Evolutionary conservation across 2,888 invertebrate species (phyloP).

Genomic region (Agriopis leucophaearia): DNA sequence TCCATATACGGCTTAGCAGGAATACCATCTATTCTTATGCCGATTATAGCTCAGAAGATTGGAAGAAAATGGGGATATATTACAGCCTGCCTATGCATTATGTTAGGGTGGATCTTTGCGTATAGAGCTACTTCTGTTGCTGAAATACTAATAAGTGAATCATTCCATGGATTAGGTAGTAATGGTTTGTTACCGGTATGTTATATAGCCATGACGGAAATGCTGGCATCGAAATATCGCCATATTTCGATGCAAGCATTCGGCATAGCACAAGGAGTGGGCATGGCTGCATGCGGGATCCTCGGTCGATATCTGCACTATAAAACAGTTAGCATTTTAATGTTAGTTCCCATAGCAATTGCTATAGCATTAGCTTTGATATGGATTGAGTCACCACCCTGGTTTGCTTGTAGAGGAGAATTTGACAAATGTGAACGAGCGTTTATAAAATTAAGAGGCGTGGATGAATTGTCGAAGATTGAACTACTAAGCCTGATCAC

Average conservation of each 20-base stretch:
- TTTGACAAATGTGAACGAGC: slow-evolving; percentile 7
- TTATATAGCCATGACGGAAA: slow-evolving; percentile 9
- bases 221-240: slow-evolving; percentile 9
- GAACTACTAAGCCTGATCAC: slow-evolving; percentile 6
- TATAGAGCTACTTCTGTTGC: slow-evolving; percentile 4
- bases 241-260: slow-evolving; percentile 8
- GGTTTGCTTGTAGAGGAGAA: slow-evolving; percentile 14
- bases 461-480: slow-evolving; percentile 4
- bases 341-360: slow-evolving; percentile 7
- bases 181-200: slow-evolving; percentile 10
- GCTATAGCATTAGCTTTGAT: neutral
- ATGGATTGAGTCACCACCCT: slow-evolving; percentile 11
- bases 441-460: slow-evolving; percentile 2
- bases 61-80: slow-evolving; percentile 15
- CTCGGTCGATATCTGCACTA: slow-evolving; percentile 11
- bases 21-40: slow-evolving; percentile 15
- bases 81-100: slow-evolving; percentile 3
- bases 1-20: slow-evolving; percentile 19
- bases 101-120: slow-evolving; percentile 6
- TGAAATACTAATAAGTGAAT: slow-evolving; percentile 11
- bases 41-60: slow-evolving; percentile 13
- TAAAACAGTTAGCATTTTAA: slow-evolving; percentile 8
- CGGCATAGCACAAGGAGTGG: slow-evolving; percentile 4
- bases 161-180: slow-evolving; percentile 8
- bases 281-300: slow-evolving; percentile 10